Percentiles rank a stretch among this genome's conserved stretches.
phyloP scores from a whole-genome alignment of 2,113 vertebrate species.

The Zapus hudsonius region DNA sequence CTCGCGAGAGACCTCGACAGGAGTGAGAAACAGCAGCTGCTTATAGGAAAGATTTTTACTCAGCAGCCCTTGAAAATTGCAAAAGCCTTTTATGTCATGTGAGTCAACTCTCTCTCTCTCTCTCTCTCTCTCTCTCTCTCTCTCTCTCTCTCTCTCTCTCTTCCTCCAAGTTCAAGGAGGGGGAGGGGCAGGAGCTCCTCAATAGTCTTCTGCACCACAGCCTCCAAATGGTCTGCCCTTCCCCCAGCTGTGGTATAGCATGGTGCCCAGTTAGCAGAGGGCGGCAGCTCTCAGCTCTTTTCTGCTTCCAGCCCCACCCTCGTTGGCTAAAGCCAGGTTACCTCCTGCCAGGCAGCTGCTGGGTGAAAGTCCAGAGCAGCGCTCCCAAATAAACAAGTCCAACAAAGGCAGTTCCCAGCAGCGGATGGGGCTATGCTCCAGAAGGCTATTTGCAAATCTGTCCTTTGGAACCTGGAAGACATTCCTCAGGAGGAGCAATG shows the following conservation, averaged over 20 bases:
- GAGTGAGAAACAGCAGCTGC: constrained; percentile 23
- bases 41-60: constrained; percentile 39
- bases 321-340: constrained; percentile 57
- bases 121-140: neutral
- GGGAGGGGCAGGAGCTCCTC: neutral
- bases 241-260: neutral
- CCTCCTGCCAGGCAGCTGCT: constrained; percentile 72
- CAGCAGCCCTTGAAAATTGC: neutral
- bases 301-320: constrained; percentile 56
- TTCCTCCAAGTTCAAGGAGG: neutral
- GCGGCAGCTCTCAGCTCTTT: constrained; percentile 28
- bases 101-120: neutral
- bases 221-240: neutral
- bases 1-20: neutral
- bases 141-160: neutral
- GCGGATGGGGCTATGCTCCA: constrained; percentile 62
- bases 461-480: constrained; percentile 72
- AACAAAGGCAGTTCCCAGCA: constrained; percentile 77
- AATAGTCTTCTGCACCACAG: neutral
- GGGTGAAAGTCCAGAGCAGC: constrained; percentile 78
- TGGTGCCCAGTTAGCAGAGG: constrained; percentile 14
- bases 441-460: constrained; percentile 61
- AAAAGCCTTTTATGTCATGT: neutral
- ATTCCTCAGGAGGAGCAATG: constrained; percentile 30
- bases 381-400: constrained; percentile 76